These are phyloP conservation scores for Bellardia pandia DNA, from an alignment of 2,888 invertebrate genomes.

Conservation along the genomic window DNA sequence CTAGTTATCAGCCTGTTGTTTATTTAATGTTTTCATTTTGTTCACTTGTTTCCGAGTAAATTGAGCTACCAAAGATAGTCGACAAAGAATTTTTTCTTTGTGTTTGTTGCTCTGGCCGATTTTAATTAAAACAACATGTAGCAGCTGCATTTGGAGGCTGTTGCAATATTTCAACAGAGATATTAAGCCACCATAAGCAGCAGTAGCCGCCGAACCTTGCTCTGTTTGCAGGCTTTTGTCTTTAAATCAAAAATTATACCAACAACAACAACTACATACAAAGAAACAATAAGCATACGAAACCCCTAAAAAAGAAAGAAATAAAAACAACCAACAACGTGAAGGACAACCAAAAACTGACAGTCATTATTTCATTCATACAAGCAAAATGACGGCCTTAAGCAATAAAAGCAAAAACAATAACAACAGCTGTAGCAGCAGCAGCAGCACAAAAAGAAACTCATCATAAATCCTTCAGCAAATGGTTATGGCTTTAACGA, in stretches of 20 bases:
- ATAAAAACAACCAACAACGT: background rate
- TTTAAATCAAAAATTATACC: conserved; percentile 25
- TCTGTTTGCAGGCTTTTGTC: conserved; percentile 29
- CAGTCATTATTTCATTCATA: conserved; percentile 67
- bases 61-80: too few species aligned
- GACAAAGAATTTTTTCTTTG: too few species aligned
- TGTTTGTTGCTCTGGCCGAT: background rate
- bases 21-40: too few species aligned
- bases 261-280: conserved; percentile 14
- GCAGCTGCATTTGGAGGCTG: conserved; percentile 50
- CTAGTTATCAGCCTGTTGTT: too few species aligned
- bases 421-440: background rate
- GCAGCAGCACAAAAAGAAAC: conserved; percentile 16
- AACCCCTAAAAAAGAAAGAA: conserved; percentile 10
- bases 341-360: conserved; percentile 66
- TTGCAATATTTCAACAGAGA: background rate
- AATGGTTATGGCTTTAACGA: background rate
- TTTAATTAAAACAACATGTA: conserved; percentile 67
- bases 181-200: too few species aligned
- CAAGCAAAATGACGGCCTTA: conserved; percentile 65
- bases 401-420: conserved; percentile 15
- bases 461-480: conserved; percentile 40
- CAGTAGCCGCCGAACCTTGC: background rate
- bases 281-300: conserved; percentile 21
- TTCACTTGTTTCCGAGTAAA: too few species aligned